A percentile compares a stretch with the other conserved stretches of the same genome.
Conservation (phyloP, 2,797 vertebrate genomes). For the Pelobates cultripes region DNA sequence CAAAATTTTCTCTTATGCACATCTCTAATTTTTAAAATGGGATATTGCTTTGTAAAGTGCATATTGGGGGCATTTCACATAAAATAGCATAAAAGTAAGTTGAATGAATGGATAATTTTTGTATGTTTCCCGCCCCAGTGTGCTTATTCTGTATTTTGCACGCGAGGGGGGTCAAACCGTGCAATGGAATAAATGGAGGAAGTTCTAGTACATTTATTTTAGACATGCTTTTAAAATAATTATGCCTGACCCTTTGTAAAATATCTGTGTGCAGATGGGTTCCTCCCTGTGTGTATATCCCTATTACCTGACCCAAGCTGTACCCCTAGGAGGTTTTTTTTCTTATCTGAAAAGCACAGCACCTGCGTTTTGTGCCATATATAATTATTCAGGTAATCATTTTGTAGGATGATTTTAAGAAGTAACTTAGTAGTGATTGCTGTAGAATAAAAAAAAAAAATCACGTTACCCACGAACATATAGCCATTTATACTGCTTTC, state of each 20-base stretch:
- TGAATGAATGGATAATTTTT: constrained; percentile 11
- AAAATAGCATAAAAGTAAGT: neutral
- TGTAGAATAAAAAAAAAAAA: neutral
- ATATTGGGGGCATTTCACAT: neutral
- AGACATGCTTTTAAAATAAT: constrained; percentile 68
- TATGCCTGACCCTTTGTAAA: constrained; percentile 59
- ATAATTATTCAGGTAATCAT: neutral
- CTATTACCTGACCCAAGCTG: constrained; percentile 1
- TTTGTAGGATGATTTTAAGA: neutral
- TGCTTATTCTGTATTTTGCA: constrained; percentile 27
- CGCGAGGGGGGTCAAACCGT: constrained; percentile 8
- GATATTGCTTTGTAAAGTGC: neutral
- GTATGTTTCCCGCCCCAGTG: constrained; percentile 13
- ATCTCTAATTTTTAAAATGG: too few relatives aligned
- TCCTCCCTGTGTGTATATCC: neutral
- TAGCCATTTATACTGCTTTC: neutral
- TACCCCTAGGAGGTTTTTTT: neutral
- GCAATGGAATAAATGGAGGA: neutral
- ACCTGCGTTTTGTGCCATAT: neutral
- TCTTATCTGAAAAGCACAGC: constrained; percentile 8
- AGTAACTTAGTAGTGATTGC: neutral
- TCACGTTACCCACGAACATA: neutral
- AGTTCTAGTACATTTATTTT: constrained; percentile 10
- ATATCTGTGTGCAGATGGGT: constrained; percentile 13
- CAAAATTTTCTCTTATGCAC: too few relatives aligned